Evolutionary conservation across 2,888 invertebrate species (phyloP).

Genomic region (Euzophera pinguis): DNA sequence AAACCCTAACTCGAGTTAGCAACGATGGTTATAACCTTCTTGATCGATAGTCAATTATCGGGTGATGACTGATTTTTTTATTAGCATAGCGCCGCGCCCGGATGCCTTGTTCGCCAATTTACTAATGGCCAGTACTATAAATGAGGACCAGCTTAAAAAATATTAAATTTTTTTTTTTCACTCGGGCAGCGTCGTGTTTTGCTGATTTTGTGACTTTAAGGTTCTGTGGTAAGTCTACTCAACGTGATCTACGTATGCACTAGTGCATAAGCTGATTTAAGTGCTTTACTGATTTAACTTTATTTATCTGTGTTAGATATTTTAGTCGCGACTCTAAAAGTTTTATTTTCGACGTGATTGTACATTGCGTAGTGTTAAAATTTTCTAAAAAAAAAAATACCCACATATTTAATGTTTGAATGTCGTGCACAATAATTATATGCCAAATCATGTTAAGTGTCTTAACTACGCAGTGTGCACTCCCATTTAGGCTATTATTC

Average conservation of each 20-base stretch:
- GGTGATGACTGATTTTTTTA: slow-evolving; percentile 21
- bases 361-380: not conserved
- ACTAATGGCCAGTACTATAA: not conserved
- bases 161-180: not conserved
- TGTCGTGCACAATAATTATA: slow-evolving; percentile 4
- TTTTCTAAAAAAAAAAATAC: slow-evolving; percentile 4
- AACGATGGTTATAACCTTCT: not conserved
- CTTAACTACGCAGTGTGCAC: not conserved
- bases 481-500: not conserved
- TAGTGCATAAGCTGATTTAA: slow-evolving; percentile 17
- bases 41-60: slow-evolving; percentile 14
- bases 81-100: slow-evolving; percentile 6
- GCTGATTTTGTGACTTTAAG: not conserved
- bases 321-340: not conserved
- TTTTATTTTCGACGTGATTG: not conserved
- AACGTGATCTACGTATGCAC: slow-evolving; percentile 23
- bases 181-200: not conserved
- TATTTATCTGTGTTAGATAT: slow-evolving; percentile 3
- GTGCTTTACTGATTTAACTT: slow-evolving; percentile 8
- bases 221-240: slow-evolving; percentile 15
- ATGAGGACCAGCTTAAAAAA: not conserved
- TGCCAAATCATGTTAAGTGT: slow-evolving; percentile 4
- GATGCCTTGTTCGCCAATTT: not conserved
- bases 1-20: slow-evolving; percentile 2
- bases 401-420: slow-evolving; percentile 5